Base-by-base conservation (phyloP, 2,888 invertebrate species). In the Hecatera dysodea region DNA sequence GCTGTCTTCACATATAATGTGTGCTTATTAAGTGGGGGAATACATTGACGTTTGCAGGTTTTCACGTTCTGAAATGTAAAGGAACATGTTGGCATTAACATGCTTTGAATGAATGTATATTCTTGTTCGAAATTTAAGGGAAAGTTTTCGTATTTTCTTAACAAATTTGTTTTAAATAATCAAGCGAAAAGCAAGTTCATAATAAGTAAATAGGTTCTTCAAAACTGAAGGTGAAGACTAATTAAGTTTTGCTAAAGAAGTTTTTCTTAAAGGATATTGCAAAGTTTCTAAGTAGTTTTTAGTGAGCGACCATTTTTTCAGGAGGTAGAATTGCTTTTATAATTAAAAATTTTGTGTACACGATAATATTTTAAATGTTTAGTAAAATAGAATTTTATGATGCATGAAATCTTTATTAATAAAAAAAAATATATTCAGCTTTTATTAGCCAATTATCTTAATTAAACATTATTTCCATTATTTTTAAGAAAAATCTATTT, bases 1-100 rank as follows among this genome's bases (percentile, higher is more conserved):
- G 48, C 50, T 81, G 71, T 61, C 71, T 48, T 7, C 48, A 66
- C 50, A 42, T 50, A 44, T 70, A 59, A 56, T 52, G 50, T 36
- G 39, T 60, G 53, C 53, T 57, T 9, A 63, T 24, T 46, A 27
- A 39, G 17, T 29, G 12, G 22, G 19, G 42, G 46, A 60, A 33
- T 7, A 36, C 12, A 60, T 50, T 67, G 53, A 55, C 12, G 5
- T 50, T 50, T 52, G 52, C 57, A 50, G 56, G 53, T 57, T 66
- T 36, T 48, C 57, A 67, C 27, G 12, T 52, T 56, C 42, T 52
- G 55, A 46, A 80, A 55, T 53, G 39, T 29, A 48, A 46, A 61
- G 17, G n/a, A 11, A 48, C 50, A 44, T 11, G 19, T 63, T 50
- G 27, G 22, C 22, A 24, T 57, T 66, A 12, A 62, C 39, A 66